Base-by-base conservation (phyloP, 1,140 invertebrate species). In the Antheraea pernyi region DNA sequence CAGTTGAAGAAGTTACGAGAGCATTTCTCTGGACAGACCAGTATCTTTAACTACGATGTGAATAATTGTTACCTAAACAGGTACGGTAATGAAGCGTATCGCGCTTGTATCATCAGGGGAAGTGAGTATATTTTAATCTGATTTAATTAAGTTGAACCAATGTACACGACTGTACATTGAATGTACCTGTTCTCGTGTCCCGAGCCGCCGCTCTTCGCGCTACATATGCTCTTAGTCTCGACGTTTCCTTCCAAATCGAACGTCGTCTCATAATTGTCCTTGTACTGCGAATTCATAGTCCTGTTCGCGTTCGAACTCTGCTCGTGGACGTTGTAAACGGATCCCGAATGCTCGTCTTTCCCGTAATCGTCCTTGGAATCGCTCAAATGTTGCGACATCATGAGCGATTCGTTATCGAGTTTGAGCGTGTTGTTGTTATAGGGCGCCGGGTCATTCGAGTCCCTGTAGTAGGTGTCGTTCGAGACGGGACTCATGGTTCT, bases 191-290 rank as follows among this genome's bases (percentile, higher is more conserved):
- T 94, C 19, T 94, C 95, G 75, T 96, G 94, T 79, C 94, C 94
- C 62, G 95, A 94, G 78, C 95, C 95, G 74, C 95, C 91, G 70
- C 94, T 95, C 83, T 93, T 95, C 76, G 89, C 93, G 91, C 93
- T 95, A 81, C 89, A 95, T 81, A 93, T 95, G 81, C 91, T 95
- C 91, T 94, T 95, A 71, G 93, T 95, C 85, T 98, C 97, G 66
- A 97, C 95, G 90, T 97, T 97, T 36, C 96, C 96, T 72, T 97
- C 96, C 66, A 96, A 92, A 91, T 97, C 96, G 86, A 97, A 97
- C 3, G 96, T 97, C 7, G 96, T 97, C 84, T 97, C 96, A 74
- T 96, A 96, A 92, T 97, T 96, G 85, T 96, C 95, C 77, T 92
- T 93, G 73, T 90, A 93, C 46, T 91, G 90, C 16, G 86, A 81